Conservation (phyloP, 92 coral and sea anemone species). For the Virgularia gustaviana region DNA sequence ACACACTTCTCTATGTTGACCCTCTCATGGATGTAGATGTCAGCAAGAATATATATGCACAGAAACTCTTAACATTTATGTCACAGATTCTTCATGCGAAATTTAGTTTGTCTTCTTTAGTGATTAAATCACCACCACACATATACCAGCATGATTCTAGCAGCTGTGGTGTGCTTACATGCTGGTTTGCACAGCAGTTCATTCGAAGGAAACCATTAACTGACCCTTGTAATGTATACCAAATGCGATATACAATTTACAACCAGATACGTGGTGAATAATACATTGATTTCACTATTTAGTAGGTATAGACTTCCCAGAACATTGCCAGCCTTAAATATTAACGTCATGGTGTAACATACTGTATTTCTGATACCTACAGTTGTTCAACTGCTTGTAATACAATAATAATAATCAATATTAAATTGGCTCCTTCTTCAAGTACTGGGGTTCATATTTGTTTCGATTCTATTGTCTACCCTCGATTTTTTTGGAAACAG, state of each 20-base stretch:
- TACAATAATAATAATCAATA: no score
- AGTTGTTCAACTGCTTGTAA: no score
- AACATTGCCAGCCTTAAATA: no score
- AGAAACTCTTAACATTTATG: neutral
- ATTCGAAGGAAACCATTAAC: neutral
- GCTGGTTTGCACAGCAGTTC: neutral
- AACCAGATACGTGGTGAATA: neutral
- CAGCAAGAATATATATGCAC: neutral
- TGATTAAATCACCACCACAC: conserved; percentile 11
- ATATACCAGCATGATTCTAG: neutral
- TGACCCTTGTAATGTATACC: neutral
- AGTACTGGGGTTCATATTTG: no score
- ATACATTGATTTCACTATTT: no score
- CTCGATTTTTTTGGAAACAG: no score
- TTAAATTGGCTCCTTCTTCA: no score
- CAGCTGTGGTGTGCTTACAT: conserved; percentile 11
- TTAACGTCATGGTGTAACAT: no score
- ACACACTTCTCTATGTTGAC: conserved; percentile 1
- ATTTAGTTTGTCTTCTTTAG: neutral
- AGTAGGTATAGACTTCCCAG: no score
- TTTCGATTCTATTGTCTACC: no score
- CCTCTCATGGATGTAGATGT: neutral
- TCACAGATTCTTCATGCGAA: neutral
- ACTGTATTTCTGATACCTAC: no score
- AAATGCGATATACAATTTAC: neutral